These are phyloP conservation scores for Cerastis rubricosa DNA, from an alignment of 2,888 invertebrate genomes.

Conservation along the genomic window DNA sequence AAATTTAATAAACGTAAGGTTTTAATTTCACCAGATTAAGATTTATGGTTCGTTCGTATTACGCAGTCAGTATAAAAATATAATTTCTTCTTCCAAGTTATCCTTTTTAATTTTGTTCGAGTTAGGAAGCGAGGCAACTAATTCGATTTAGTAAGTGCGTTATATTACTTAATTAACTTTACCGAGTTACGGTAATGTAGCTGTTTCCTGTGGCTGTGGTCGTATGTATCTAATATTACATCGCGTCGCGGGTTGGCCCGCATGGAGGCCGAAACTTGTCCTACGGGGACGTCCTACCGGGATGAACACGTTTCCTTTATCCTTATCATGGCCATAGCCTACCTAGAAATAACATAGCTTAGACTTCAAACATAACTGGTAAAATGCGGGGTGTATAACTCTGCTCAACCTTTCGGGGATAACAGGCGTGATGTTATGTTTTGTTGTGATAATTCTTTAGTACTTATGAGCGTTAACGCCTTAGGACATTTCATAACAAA, in stretches of 20 bases:
- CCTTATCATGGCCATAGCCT: neutral
- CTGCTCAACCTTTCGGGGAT: too few relatives aligned
- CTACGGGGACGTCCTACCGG: neutral
- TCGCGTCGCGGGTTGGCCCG: neutral
- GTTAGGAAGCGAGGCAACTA: slow-evolving; percentile 14
- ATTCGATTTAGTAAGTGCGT: slow-evolving; percentile 38
- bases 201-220: neutral
- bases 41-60: slow-evolving; percentile 59
- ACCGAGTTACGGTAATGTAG: neutral
- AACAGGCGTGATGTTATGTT: too few relatives aligned
- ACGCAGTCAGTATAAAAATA: slow-evolving; percentile 52
- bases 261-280: neutral
- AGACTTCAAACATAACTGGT: too few relatives aligned
- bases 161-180: slow-evolving; percentile 31
- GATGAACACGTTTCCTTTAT: neutral
- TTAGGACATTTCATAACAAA: too few relatives aligned
- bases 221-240: neutral
- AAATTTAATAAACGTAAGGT: too few relatives aligned
- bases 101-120: slow-evolving; percentile 55
- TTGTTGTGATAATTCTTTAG: too few relatives aligned
- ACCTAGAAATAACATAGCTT: too few relatives aligned
- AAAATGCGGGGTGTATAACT: too few relatives aligned
- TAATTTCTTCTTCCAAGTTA: slow-evolving; percentile 51
- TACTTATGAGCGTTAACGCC: too few relatives aligned
- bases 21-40: slow-evolving; percentile 45